These are phyloP conservation scores for Lepus oiostolus DNA, from an alignment of 2,797 vertebrate species.

Conservation along the genomic window DNA sequence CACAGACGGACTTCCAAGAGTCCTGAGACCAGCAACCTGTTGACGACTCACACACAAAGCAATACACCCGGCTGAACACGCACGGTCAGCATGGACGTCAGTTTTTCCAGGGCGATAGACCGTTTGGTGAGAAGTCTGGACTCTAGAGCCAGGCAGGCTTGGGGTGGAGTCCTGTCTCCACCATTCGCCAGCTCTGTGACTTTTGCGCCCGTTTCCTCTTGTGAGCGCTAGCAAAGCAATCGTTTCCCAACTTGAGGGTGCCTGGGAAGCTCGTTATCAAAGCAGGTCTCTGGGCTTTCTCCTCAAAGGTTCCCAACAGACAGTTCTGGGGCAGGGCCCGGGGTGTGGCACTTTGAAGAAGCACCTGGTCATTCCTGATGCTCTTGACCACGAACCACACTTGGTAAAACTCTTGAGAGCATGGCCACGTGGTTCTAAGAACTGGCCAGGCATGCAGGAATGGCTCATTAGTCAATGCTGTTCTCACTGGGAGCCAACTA, in stretches of 20 bases:
- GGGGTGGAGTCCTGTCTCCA: neutral
- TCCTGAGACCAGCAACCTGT: neutral
- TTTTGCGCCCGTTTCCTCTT: neutral
- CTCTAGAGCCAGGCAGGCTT: neutral
- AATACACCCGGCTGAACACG: neutral
- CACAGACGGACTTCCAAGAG: neutral
- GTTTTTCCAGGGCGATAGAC: neutral
- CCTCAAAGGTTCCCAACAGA: neutral
- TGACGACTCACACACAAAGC: neutral
- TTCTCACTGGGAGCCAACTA: constrained; percentile 17
- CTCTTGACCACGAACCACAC: neutral
- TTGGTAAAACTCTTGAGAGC: neutral
- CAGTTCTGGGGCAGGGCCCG: neutral
- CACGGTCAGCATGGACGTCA: neutral
- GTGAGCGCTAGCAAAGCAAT: neutral
- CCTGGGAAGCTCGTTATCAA: neutral
- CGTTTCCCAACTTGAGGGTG: neutral
- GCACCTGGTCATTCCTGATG: neutral
- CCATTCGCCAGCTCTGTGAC: neutral
- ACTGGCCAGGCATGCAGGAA: neutral
- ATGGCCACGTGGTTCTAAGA: neutral
- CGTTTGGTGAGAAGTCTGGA: neutral
- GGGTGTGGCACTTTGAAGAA: neutral
- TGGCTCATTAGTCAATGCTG: constrained; percentile 7
- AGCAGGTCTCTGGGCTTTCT: neutral